phyloP scores from a whole-genome alignment of 2,797 vertebrate species.

The Falco columbarius region DNA sequence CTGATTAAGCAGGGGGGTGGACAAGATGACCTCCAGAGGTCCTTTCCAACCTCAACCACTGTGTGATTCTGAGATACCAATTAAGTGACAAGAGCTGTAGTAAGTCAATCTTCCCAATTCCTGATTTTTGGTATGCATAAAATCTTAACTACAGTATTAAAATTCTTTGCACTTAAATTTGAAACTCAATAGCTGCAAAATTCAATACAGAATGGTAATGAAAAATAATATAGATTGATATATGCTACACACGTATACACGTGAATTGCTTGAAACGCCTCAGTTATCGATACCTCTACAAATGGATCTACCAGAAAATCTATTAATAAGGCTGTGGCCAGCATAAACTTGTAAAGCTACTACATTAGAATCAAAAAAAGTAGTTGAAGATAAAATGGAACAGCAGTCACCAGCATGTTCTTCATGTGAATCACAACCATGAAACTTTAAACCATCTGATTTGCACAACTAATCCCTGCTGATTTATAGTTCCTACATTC shows the following conservation, averaged over 20 bases:
- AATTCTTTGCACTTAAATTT: slow-evolving; percentile 12
- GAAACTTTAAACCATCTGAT: background rate
- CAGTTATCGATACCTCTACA: background rate
- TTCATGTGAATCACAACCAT: background rate
- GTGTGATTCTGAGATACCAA: background rate
- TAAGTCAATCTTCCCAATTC: background rate
- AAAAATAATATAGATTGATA: background rate
- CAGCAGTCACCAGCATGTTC: background rate
- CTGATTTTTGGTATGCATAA: background rate
- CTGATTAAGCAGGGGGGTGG: background rate
- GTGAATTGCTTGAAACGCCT: background rate
- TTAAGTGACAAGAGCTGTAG: background rate
- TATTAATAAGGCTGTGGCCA: background rate
- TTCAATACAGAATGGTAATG: background rate
- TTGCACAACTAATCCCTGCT: background rate
- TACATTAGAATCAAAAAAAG: background rate
- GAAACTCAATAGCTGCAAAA: slow-evolving; percentile 9
- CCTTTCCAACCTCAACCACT: background rate
- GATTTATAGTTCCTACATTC: background rate
- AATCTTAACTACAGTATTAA: background rate
- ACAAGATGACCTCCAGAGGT: background rate
- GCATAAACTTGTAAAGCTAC: background rate
- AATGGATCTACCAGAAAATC: background rate
- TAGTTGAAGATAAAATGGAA: background rate
- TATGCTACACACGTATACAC: background rate